Percentiles rank a stretch among this genome's conserved stretches.
These are phyloP conservation scores for Phalloptychus januarius DNA, from an alignment of 2,797 vertebrate species.

Conservation along the genomic window DNA sequence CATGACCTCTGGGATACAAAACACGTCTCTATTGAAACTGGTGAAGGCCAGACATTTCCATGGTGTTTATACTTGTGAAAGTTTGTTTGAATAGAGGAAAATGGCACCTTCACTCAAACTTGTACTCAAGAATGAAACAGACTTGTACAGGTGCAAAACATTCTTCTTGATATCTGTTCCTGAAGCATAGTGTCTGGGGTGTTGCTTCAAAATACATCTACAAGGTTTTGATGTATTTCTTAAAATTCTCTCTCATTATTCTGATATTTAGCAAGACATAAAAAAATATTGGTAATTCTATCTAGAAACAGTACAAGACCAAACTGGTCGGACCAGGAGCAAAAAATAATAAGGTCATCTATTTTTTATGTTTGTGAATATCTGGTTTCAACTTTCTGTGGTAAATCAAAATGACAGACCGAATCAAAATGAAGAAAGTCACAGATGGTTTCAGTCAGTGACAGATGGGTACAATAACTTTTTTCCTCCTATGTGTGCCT, in stretches of 20 bases:
- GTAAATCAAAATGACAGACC: constrained; percentile 16
- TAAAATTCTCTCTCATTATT: background rate
- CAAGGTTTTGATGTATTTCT: background rate
- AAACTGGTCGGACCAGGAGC: background rate
- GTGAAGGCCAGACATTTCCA: background rate
- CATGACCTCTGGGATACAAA: too few relatives aligned
- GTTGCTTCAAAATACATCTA: background rate
- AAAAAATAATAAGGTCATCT: background rate
- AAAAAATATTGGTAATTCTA: background rate
- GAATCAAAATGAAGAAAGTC: constrained; percentile 34
- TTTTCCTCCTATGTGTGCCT: constrained; percentile 41
- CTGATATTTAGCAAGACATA: background rate
- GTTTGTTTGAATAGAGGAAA: background rate
- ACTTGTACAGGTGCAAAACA: background rate
- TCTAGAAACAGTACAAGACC: background rate
- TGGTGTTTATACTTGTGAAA: background rate
- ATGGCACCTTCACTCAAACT: background rate
- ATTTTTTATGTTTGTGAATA: background rate
- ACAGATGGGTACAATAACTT: constrained; percentile 54
- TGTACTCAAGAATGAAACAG: background rate
- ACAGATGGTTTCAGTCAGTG: constrained; percentile 63
- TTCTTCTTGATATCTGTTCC: background rate
- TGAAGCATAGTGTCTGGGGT: background rate
- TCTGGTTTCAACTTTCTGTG: background rate
- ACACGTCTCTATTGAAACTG: too few relatives aligned